Evolutionary conservation across 2,797 vertebrate genomes (phyloP).

Genomic region (Cephalopachus bancanus): DNA sequence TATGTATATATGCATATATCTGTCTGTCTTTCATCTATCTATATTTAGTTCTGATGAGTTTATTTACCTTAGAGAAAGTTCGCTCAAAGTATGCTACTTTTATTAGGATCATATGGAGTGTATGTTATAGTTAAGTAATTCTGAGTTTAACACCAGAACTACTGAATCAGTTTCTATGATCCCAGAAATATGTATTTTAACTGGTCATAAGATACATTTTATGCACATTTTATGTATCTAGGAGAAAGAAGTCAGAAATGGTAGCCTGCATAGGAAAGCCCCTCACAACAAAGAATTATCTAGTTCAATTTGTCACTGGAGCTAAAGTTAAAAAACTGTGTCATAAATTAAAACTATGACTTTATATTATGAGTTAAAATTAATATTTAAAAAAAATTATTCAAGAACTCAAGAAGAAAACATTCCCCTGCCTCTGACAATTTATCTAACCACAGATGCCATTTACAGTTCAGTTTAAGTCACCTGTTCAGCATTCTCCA

Average conservation of each 20-base stretch:
- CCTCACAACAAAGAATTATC: background rate
- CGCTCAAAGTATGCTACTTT: background rate
- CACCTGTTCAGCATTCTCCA: background rate
- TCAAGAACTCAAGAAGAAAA: conserved; percentile 31
- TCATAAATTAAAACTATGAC: conserved; percentile 1
- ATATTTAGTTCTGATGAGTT: background rate
- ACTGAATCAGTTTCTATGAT: background rate
- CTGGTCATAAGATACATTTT: background rate
- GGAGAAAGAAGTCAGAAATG: background rate
- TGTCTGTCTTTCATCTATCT: background rate
- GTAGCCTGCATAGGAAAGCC: no score
- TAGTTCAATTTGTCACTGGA: background rate
- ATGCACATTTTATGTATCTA: background rate
- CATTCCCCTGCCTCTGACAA: background rate
- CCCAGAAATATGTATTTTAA: background rate
- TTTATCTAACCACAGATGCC: background rate
- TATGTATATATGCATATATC: background rate
- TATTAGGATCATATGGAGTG: background rate
- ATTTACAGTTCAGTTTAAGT: conserved; percentile 51
- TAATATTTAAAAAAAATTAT: background rate
- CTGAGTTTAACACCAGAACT: background rate
- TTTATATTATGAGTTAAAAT: background rate
- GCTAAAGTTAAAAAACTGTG: background rate
- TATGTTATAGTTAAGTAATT: background rate
- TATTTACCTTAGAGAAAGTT: background rate